These are phyloP conservation scores for Ochropleura leucogaster DNA, from an alignment of 2,888 invertebrate genomes.

Conservation along the genomic window DNA sequence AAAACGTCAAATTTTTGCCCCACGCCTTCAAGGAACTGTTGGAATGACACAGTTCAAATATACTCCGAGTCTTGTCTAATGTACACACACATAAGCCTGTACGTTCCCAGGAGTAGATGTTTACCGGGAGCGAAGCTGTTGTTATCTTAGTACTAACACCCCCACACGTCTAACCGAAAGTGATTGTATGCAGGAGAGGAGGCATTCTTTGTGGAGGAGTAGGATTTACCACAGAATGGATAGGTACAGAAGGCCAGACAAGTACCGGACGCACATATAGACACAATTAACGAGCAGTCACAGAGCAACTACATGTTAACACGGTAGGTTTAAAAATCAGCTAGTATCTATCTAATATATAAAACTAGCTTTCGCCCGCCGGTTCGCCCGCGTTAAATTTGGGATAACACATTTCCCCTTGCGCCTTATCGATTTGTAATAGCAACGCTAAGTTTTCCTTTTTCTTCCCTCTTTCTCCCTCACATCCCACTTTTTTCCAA, in stretches of 20 bases:
- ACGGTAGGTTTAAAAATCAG: no score
- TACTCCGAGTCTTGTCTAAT: conserved; percentile 5
- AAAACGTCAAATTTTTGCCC: no score
- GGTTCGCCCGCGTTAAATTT: no score
- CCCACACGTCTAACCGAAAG: conserved; percentile 2
- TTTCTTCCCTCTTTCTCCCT: no score
- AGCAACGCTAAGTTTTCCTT: no score
- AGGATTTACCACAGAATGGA: neutral
- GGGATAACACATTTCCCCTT: no score
- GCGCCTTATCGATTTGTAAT: no score
- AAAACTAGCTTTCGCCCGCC: no score
- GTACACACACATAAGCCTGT: conserved; percentile 1
- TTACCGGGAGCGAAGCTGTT: conserved; percentile 21
- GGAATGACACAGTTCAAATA: conserved; percentile 6
- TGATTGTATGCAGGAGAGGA: conserved; percentile 28
- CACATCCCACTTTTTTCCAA: no score
- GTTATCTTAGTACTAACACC: conserved; percentile 13
- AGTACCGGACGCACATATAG: neutral
- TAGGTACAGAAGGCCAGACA: neutral
- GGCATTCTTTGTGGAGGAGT: conserved; percentile 19
- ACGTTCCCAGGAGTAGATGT: conserved; percentile 4
- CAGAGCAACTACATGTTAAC: no score
- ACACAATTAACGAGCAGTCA: neutral
- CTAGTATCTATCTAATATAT: no score
- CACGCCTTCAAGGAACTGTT: neutral